Base-by-base conservation (phyloP, 2,888 invertebrate species). In the Cristatella mucedo region DNA sequence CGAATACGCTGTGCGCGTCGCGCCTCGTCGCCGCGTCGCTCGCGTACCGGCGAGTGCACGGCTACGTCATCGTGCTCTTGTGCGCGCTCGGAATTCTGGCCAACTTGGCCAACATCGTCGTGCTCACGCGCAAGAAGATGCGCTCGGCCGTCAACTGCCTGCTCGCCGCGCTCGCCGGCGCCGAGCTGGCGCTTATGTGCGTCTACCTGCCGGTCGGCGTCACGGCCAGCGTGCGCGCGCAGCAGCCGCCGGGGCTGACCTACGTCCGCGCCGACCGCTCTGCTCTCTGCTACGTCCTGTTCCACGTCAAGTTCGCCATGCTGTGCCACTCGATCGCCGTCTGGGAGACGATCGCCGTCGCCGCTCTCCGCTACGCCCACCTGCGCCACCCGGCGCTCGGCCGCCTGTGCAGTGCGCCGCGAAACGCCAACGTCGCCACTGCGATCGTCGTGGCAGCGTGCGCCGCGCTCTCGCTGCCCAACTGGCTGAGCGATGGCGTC, bases 171-270 rank as follows among this genome's bases (percentile, higher is more conserved):
- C 50, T 87, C 22, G 64, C 91, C 0, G 77, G 87, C 7, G 84
- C 89, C 13, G 91, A 91, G 62, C 73, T 89, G 22, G 73, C 86
- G n/a, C 87, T 89, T 15, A 89, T 91, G 53, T 42, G 57, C 21
- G 85, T 85, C 54, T 91, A 89, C 65, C 80, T 91, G 47, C 87
- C 89, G 0, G 87, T 82, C 61, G 78, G 81, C 2, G 73, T 80
- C 39, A 82, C 84, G 61, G 77, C 62, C 47, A n/a, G n/a, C n/a
- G n/a, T n/a, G n/a, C n/a, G n/a, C n/a, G n/a, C n/a, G n/a, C n/a
- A n/a, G n/a, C n/a, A n/a, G n/a, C n/a, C n/a, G n/a, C n/a, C n/a
- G n/a, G n/a, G n/a, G n/a, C n/a, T n/a, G n/a, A n/a, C n/a, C n/a
- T 63, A 59, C 46, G 54, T 61, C 32, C 49, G 58, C 42, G 50